Evolutionary conservation across 1,140 invertebrate genomes (phyloP), one percentile per base, ranked within the genome.

Genomic region (Eurosta solidaginis): DNA sequence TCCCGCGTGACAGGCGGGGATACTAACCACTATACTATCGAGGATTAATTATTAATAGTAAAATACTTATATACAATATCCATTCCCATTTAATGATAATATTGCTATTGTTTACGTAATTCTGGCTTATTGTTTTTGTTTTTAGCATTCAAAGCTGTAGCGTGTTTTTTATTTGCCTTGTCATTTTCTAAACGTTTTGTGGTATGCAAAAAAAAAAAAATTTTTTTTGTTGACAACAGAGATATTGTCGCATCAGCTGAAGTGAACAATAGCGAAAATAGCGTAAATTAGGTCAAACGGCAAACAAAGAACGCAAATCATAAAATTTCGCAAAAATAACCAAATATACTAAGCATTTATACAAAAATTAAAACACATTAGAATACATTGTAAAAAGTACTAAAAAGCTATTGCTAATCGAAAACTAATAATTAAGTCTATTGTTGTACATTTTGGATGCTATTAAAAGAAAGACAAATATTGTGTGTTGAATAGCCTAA

Each of bases 21-120:
- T 85, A 86, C 84, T 87, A 40, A 86, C 82, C 82, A 85, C 82
- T 85, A 86, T 86, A 86, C 85, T 86, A 86, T 83, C 83, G 84
- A 86, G 84, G 83, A 86, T 63, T 73, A 12, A 1, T 22, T 17
- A 20, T 0, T 0, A 10, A 12, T 12, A 12, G 1, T 7, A 3
- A 20, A 42, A 36, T n/a, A 7, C 10, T 40, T 68, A 40, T 9
- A 1, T 29, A 10, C 1, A 68, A n/a, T 22, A 33, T 17, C 54
- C 3, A 20, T 7, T 12, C n/a, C n/a, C n/a, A n/a, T 40, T 33
- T 33, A 1, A 20, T 68, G 4, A 10, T 20, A 68, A 22, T 22
- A 40, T 68, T n/a, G n/a, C 0, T 42, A 20, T 42, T 42, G 2
- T 1, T 27, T 1, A 22, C 22, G 7, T 68, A 25, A n/a, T n/a